Base-by-base conservation (phyloP, 2,113 vertebrate species). In the Pteropus alecto region DNA sequence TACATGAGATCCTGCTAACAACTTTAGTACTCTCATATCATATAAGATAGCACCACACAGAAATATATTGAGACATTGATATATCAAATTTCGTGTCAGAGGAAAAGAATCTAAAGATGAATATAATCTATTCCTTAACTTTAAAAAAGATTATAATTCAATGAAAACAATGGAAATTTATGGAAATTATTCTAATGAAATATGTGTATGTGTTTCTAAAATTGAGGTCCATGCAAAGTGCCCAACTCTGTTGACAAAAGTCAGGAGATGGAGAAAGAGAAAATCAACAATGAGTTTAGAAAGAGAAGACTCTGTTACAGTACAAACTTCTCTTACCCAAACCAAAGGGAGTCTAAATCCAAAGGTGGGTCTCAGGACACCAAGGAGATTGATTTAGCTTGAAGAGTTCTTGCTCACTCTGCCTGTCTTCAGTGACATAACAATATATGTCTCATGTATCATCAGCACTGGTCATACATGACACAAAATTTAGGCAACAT, bases 231-330 rank as follows among this genome's bases (percentile, higher is more conserved):
- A 77, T 54, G 46, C 38, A 38, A 46, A 92, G 13, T 85, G 19
- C 19, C 48, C 26, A 71, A 43, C 2, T 51, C 4, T 84, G 61
- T 41, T 85, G 46, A 95, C n/a, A n/a, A 58, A 95, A 61, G 43
- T 65, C 15, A 78, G 28, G 30, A 86, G 13, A 60, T 26, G 7
- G 6, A 30, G 38, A 83, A 71, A 78, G 28, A 94, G 13, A 51
- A 85, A 90, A 83, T 56, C 22, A 87, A 41, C 61, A 56, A 86
- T 58, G 5, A 70, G 38, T 85, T 96, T 78, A 28, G n/a, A n/a
- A 82, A 81, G 16, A 73, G 7, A 18, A 43, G 35, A 90, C 19
- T n/a, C 12, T 63, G 3, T 63, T 33, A 30, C 1, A 30, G 13
- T 41, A 67, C 41, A 63, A 79, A 67, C 4, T 18, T 33, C 18